A percentile compares a stretch with the other conserved stretches of the same genome.
These are phyloP conservation scores for Synanthedon myopaeformis DNA, from an alignment of 2,888 invertebrate species.

Conservation along the genomic window DNA sequence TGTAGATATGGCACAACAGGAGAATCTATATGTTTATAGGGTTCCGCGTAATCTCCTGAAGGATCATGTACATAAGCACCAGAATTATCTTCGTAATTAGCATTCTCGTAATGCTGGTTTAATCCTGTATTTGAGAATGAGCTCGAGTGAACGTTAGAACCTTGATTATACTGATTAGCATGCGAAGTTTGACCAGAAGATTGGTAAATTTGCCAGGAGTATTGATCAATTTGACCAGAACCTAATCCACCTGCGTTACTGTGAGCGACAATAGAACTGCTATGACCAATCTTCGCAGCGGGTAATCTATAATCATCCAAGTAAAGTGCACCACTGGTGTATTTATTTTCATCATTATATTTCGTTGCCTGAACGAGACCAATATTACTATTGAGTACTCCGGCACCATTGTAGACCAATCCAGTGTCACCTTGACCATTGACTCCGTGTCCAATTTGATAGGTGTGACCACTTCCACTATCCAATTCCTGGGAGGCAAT, in stretches of 20 bases:
- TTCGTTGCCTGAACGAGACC: conserved; percentile 47
- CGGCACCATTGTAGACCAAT: conserved; percentile 18
- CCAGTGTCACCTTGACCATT: conserved; percentile 12
- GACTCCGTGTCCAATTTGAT: conserved; percentile 16
- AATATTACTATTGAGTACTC: conserved; percentile 16
- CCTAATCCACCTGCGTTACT: not conserved
- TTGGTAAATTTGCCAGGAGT: not conserved
- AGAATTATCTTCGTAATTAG: conserved; percentile 37
- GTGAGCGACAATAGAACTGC: not conserved
- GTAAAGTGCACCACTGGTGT: conserved; percentile 52
- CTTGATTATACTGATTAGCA: conserved; percentile 6
- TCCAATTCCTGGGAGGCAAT: conserved; percentile 51
- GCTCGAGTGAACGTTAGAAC: conserved; percentile 1
- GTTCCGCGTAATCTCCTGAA: conserved; percentile 52
- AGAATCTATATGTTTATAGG: conserved; percentile 49
- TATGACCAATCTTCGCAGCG: conserved; percentile 14
- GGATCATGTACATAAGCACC: conserved; percentile 63
- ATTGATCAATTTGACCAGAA: not conserved
- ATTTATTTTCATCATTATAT: conserved; percentile 34
- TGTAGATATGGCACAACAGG: conserved; percentile 47
- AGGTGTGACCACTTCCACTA: conserved; percentile 12
- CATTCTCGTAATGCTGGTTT: conserved; percentile 22
- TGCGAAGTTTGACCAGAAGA: not conserved
- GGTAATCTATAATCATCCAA: conserved; percentile 57
- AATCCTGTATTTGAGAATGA: conserved; percentile 3